Conservation (phyloP, 2,888 invertebrate genomes). For the Azorinus chamasolen region DNA sequence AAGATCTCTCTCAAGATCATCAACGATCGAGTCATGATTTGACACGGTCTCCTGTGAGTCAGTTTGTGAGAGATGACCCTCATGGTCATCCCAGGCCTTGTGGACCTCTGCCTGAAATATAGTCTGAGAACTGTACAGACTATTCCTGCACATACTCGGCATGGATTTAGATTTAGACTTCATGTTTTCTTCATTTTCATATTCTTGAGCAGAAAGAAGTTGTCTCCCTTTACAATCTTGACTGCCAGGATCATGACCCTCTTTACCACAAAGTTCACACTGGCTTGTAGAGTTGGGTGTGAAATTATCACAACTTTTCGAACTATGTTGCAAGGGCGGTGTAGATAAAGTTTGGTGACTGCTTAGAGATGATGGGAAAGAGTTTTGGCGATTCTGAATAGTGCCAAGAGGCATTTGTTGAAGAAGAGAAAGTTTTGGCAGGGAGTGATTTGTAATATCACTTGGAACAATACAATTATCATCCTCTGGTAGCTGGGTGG, state of each 20-base stretch:
- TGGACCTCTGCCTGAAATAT: conserved; percentile 81
- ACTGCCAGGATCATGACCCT: conserved; percentile 52
- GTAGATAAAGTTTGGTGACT: conserved; percentile 69
- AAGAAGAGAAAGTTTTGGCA: conserved; percentile 49
- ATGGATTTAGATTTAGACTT: conserved; percentile 75
- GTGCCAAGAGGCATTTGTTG: conserved; percentile 33
- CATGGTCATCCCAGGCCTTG: conserved; percentile 78
- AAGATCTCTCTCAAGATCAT: conserved; percentile 76
- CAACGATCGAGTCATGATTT: conserved; percentile 60
- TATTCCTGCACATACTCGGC: conserved; percentile 67
- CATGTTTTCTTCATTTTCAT: conserved; percentile 59
- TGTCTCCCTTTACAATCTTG: conserved; percentile 50
- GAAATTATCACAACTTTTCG: conserved; percentile 72
- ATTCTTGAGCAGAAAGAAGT: conserved; percentile 55
- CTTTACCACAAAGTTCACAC: conserved; percentile 69
- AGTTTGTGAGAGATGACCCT: conserved; percentile 51
- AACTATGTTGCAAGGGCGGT: conserved; percentile 62
- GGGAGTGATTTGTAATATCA: conserved; percentile 57
- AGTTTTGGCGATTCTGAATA: conserved; percentile 74
- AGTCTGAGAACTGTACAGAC: conserved; percentile 75
- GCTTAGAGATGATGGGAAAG: conserved; percentile 77
- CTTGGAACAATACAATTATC: conserved; percentile 28
- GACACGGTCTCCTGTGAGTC: conserved; percentile 70
- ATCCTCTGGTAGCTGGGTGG: conserved; percentile 21
- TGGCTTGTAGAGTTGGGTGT: conserved; percentile 36